Evolutionary conservation across 2,113 vertebrate species (phyloP).

Genomic region (Pangasianodon hypophthalmus): DNA sequence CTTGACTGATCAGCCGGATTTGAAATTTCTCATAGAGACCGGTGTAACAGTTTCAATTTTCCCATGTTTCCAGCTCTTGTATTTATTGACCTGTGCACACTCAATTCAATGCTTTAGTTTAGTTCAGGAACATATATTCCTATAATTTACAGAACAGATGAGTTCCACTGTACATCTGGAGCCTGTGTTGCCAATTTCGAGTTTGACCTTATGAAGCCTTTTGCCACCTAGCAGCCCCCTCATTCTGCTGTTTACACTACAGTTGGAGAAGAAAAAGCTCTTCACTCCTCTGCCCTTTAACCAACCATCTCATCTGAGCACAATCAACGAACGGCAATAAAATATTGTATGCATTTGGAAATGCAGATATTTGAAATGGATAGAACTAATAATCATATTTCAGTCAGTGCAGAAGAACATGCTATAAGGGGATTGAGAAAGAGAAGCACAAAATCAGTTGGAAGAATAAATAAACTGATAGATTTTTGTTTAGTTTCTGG

Average conservation of each 20-base stretch:
- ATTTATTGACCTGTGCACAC: background rate
- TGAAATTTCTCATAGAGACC: background rate
- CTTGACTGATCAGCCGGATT: background rate
- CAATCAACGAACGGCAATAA: background rate
- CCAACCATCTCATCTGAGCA: background rate
- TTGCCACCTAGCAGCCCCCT: background rate
- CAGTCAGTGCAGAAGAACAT: background rate
- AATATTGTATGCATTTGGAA: background rate
- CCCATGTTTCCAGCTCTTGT: background rate
- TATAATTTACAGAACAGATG: background rate
- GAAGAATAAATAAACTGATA: background rate
- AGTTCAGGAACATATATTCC: background rate
- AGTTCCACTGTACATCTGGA: background rate
- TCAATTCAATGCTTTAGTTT: background rate
- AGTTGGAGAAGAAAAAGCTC: background rate
- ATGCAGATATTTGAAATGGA: background rate
- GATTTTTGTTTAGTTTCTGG: background rate
- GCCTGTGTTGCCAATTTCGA: background rate
- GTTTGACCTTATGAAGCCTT: background rate
- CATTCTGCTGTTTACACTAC: background rate
- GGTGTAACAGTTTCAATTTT: background rate
- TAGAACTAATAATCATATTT: background rate
- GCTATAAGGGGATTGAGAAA: background rate
- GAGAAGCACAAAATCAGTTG: background rate
- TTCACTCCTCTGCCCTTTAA: background rate